Conservation (phyloP, 2,888 invertebrate species). For the Tolmerus cingulatus region DNA sequence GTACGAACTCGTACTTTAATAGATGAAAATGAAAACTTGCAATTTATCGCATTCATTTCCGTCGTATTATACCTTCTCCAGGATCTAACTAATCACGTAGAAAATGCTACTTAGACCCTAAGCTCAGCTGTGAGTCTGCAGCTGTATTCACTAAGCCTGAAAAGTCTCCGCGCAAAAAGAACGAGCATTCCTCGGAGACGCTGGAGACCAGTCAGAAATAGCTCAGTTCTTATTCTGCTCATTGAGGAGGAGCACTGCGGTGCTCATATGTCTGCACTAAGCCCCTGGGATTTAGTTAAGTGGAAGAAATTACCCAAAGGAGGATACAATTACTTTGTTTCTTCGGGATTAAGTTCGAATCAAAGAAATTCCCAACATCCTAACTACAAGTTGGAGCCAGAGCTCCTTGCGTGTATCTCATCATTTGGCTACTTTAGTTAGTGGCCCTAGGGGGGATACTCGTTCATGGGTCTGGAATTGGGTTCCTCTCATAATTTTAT, state of each 20-base stretch:
- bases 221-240: constrained; percentile 6
- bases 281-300: constrained; percentile 58
- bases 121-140: neutral
- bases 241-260: constrained; percentile 12
- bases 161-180: neutral
- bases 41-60: neutral
- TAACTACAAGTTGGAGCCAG: neutral
- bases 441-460: constrained; percentile 18
- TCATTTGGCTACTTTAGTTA: constrained; percentile 35
- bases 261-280: constrained; percentile 55
- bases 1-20: neutral
- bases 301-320: constrained; percentile 60
- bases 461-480: constrained; percentile 29
- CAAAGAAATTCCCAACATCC: constrained; percentile 55
- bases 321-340: constrained; percentile 56
- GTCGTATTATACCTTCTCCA: neutral
- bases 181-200: neutral
- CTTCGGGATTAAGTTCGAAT: constrained; percentile 59
- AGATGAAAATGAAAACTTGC: neutral
- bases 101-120: neutral
- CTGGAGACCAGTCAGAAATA: constrained; percentile 32
- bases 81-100: neutral
- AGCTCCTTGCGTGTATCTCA: constrained; percentile 37
- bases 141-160: neutral
- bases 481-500: constrained; percentile 39